A percentile compares a stretch with the other conserved stretches of the same genome.
These are phyloP conservation scores for Erpornis zantholeuca DNA, from an alignment of 2,113 vertebrate genomes.

Conservation along the genomic window DNA sequence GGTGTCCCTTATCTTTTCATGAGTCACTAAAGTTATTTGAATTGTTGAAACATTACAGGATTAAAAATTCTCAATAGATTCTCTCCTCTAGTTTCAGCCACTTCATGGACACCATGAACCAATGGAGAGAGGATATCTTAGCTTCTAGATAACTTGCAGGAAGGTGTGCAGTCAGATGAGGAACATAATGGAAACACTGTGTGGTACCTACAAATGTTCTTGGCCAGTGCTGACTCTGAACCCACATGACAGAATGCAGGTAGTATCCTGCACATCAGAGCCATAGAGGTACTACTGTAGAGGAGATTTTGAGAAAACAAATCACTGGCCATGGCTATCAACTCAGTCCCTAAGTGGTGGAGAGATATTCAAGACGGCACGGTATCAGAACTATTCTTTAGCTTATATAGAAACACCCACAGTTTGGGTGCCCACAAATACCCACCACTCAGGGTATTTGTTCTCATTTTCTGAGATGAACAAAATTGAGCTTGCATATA, in stretches of 20 bases:
- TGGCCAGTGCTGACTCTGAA: background rate
- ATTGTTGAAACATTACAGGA: background rate
- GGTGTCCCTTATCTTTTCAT: background rate
- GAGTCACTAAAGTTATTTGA: background rate
- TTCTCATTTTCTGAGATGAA: background rate
- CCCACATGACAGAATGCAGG: background rate
- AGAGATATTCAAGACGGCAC: background rate
- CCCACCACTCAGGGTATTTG: background rate
- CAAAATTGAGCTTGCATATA: background rate
- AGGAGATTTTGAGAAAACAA: background rate
- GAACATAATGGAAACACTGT: background rate
- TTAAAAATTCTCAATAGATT: background rate
- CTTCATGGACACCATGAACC: background rate
- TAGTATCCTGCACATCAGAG: background rate
- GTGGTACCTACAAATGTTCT: fast-evolving
- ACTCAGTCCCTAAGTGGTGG: background rate
- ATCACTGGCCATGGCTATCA: background rate
- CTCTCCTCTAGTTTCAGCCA: background rate
- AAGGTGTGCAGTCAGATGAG: background rate
- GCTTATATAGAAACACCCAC: background rate
- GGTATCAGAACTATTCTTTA: background rate
- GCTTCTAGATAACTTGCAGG: background rate
- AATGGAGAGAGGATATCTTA: background rate
- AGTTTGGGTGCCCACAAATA: too few relatives aligned
- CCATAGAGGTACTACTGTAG: background rate